Conservation (phyloP, 1,140 invertebrate species). For the Anoplophora glabripennis region DNA sequence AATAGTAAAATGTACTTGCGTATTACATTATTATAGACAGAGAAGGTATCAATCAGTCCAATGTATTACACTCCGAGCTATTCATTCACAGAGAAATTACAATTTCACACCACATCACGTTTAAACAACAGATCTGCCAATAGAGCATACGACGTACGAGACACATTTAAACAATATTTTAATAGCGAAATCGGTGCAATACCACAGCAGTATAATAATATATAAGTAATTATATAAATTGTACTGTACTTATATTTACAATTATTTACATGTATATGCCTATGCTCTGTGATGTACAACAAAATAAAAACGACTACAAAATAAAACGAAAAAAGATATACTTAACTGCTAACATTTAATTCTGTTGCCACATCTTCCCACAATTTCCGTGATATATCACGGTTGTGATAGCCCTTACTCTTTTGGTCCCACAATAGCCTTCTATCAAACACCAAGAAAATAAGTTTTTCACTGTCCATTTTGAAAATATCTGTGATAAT, state of each 20-base stretch:
- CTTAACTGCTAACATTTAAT: constrained; percentile 7
- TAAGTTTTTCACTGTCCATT: too few species aligned
- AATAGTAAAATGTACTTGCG: constrained; percentile 11
- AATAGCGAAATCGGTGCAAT: constrained; percentile 8
- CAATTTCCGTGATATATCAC: constrained; percentile 13
- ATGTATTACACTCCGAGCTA: background rate
- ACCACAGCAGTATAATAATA: background rate
- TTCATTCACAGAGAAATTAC: constrained; percentile 8
- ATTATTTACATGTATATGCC: constrained; percentile 3
- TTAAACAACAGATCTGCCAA: constrained; percentile 7
- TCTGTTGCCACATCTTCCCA: constrained; percentile 17
- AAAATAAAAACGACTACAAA: too few species aligned
- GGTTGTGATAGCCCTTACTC: constrained; percentile 6
- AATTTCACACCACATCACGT: background rate
- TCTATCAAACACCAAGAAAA: too few species aligned
- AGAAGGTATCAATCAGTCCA: constrained; percentile 15
- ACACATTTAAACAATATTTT: constrained; percentile 15
- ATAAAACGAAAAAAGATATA: too few species aligned
- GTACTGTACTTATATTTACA: constrained; percentile 3
- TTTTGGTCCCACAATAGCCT: background rate
- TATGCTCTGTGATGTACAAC: too few species aligned
- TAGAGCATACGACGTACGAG: constrained; percentile 16
- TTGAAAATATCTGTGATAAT: too few species aligned
- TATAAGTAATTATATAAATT: background rate
- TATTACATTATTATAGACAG: constrained; percentile 10